These are phyloP conservation scores for Lamellibrachia columna DNA, from an alignment of 2,888 invertebrate species.

Conservation along the genomic window DNA sequence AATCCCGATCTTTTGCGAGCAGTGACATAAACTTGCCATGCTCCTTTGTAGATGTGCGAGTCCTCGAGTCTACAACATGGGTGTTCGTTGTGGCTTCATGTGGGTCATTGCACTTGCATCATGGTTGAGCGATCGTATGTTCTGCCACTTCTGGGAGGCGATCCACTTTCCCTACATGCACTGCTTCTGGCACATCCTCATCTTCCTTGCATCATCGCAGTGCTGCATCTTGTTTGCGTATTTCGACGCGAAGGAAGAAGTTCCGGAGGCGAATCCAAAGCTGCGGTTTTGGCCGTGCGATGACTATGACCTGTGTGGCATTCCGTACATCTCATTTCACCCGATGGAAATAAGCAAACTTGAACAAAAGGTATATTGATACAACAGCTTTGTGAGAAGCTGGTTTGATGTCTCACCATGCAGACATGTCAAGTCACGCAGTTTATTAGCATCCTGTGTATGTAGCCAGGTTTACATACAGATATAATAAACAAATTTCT, in stretches of 20 bases:
- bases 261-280: slow-evolving; percentile 34
- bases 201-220: slow-evolving; percentile 82
- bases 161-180: slow-evolving; percentile 85
- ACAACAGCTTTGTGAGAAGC: neutral
- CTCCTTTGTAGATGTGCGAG: slow-evolving; percentile 29
- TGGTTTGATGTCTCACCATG: neutral
- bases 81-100: slow-evolving; percentile 76
- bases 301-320: slow-evolving; percentile 26
- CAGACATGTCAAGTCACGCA: neutral
- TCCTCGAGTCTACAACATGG: slow-evolving; percentile 76
- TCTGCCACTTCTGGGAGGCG: slow-evolving; percentile 82
- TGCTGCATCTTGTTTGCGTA: slow-evolving; percentile 82
- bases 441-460: neutral
- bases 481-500: neutral
- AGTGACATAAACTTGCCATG: neutral
- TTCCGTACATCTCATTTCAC: slow-evolving; percentile 30
- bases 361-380: neutral
- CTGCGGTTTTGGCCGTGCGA: slow-evolving; percentile 34
- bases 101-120: slow-evolving; percentile 78
- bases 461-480: neutral
- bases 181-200: slow-evolving; percentile 84
- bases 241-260: slow-evolving; percentile 78
- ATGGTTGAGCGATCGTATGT: slow-evolving; percentile 81
- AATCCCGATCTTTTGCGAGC: neutral
- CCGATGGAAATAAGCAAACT: neutral